Evolutionary conservation across 2,113 vertebrate species (phyloP).

Genomic region (Galbula dea): DNA sequence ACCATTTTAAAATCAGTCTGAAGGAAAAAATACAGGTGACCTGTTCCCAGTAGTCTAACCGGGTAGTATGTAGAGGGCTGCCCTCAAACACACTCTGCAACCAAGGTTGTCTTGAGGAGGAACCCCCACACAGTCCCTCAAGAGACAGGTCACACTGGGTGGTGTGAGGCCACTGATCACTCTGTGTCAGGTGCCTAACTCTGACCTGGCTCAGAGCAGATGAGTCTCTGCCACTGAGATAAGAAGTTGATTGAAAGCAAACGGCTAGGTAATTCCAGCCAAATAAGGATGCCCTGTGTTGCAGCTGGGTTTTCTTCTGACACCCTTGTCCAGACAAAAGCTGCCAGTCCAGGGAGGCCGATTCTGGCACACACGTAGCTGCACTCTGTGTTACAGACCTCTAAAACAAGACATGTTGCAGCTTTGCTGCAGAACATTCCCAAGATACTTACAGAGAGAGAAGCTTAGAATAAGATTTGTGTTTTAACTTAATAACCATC

Average conservation of each 20-base stretch:
- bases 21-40: not conserved
- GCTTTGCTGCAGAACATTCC: not conserved
- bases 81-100: not conserved
- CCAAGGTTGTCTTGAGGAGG: not conserved
- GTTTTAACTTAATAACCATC: constrained; percentile 37
- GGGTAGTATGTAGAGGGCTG: not conserved
- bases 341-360: not conserved
- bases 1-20: not conserved
- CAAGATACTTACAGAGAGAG: not conserved
- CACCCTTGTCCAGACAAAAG: not conserved
- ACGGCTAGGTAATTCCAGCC: not conserved
- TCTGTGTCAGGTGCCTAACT: not conserved
- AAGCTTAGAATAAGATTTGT: not conserved
- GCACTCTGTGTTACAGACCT: not conserved
- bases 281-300: not conserved
- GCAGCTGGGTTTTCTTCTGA: not conserved
- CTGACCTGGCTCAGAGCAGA: not conserved
- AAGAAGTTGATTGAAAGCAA: not conserved
- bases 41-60: not conserved
- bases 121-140: not conserved
- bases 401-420: not conserved
- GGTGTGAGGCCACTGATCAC: not conserved
- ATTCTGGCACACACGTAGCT: not conserved
- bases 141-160: not conserved
- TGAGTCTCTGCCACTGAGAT: not conserved